These are phyloP conservation scores for Pangasius djambal DNA, from an alignment of 2,797 vertebrate genomes.

Conservation along the genomic window DNA sequence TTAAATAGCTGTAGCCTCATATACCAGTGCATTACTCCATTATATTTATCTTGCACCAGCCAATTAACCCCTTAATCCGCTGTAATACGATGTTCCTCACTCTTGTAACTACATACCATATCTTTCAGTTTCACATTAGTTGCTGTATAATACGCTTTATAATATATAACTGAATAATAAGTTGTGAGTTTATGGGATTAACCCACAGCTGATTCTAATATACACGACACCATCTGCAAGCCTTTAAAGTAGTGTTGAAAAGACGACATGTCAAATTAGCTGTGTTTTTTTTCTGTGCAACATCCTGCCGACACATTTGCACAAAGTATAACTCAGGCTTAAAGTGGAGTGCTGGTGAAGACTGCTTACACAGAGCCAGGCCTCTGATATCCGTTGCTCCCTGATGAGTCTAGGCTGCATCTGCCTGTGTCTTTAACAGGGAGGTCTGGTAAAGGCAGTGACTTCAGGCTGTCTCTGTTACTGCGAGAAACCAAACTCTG, in stretches of 20 bases:
- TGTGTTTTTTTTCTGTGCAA: background rate
- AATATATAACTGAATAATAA: background rate
- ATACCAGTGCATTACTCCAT: background rate
- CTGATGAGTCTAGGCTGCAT: conserved; percentile 75
- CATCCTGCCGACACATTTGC: background rate
- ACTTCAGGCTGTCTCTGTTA: conserved; percentile 79
- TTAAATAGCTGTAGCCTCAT: background rate
- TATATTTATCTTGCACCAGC: background rate
- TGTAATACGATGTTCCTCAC: background rate
- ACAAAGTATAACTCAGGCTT: background rate
- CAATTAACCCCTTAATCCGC: background rate
- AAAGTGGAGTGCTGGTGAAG: background rate
- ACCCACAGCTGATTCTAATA: background rate
- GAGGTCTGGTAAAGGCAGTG: conserved; percentile 80
- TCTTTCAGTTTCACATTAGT: background rate
- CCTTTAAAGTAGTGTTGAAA: background rate
- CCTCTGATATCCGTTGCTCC: conserved; percentile 92
- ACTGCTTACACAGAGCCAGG: conserved; percentile 89
- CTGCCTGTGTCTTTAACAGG: conserved; percentile 79
- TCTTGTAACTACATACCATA: background rate
- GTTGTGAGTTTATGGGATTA: background rate
- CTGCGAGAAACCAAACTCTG: conserved; percentile 90
- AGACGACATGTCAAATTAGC: background rate
- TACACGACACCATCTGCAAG: background rate
- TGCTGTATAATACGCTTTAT: background rate